Evolutionary conservation across 2,113 vertebrate species (phyloP).

Genomic region (Atherinomorus stipes): DNA sequence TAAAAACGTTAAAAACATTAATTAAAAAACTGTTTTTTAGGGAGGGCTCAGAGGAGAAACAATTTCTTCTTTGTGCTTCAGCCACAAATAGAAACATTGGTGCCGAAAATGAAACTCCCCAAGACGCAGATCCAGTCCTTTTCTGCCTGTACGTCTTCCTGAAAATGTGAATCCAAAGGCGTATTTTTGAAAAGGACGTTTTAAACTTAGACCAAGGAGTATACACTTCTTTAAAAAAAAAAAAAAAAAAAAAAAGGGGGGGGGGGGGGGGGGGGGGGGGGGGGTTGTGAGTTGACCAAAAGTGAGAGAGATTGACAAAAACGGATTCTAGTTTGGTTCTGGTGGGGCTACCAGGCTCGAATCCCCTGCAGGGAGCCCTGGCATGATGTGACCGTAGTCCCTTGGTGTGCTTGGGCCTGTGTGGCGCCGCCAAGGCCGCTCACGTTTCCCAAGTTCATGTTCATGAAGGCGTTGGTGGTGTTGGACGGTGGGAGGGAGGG

Average conservation of each 20-base stretch:
- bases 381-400: constrained; percentile 84
- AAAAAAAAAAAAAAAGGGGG: constrained; percentile 10
- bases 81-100: constrained; percentile 1
- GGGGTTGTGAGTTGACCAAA: constrained; percentile 7
- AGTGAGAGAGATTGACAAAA: constrained; percentile 26
- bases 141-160: background rate
- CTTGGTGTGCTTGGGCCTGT: constrained; percentile 84
- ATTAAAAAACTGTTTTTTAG: constrained; percentile 1
- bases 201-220: constrained; percentile 37
- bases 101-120: constrained; percentile 7
- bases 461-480: constrained; percentile 86
- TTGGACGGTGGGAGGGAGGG: constrained; percentile 79
- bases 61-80: background rate
- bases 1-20: constrained; percentile 50
- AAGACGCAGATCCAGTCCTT: background rate
- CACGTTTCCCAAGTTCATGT: constrained; percentile 85
- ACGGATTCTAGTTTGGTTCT: background rate
- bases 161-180: constrained; percentile 32
- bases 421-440: constrained; percentile 76
- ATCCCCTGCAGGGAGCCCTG: constrained; percentile 93
- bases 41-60: constrained; percentile 13
- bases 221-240: constrained; percentile 30
- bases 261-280: too few species aligned
- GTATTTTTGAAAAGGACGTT: constrained; percentile 35
- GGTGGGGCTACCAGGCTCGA: constrained; percentile 88